These are phyloP conservation scores for Orestias chungarensis DNA, from an alignment of 2,797 vertebrate genomes.

Conservation along the genomic window DNA sequence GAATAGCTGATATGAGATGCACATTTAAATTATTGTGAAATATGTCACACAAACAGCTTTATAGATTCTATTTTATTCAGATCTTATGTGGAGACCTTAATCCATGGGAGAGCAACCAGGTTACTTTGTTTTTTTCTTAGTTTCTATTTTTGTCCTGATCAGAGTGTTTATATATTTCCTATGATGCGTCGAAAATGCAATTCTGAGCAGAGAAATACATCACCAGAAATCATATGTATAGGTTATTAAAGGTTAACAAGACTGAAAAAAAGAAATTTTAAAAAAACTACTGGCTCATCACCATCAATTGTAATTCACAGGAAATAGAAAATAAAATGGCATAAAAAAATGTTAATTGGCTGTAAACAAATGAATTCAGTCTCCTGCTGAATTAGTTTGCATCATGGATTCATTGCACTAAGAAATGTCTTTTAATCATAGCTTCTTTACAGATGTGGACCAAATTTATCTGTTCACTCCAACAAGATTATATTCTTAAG, in stretches of 20 bases:
- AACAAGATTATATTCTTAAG: too few species aligned
- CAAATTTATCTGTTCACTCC: too few species aligned
- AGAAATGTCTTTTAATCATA: too few species aligned
- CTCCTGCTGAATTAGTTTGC: too few species aligned
- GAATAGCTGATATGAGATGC: not conserved
- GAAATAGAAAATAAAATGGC: not conserved
- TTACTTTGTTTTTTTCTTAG: not conserved
- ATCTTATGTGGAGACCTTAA: not conserved
- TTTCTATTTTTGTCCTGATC: not conserved
- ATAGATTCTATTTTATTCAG: not conserved
- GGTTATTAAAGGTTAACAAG: not conserved
- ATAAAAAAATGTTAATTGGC: too few species aligned
- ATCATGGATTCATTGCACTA: too few species aligned
- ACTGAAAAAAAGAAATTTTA: not conserved
- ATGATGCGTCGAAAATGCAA: not conserved
- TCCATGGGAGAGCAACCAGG: not conserved
- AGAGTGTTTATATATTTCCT: not conserved
- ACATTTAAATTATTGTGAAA: not conserved
- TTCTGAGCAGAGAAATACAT: not conserved
- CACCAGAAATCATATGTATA: not conserved
- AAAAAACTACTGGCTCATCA: not conserved
- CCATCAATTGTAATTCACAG: not conserved
- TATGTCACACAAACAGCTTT: not conserved
- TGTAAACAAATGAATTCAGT: too few species aligned
- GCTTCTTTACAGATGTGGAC: too few species aligned